Base-by-base conservation (phyloP, 92 coral and sea anemone species). In the Zoanthus gigantus region DNA sequence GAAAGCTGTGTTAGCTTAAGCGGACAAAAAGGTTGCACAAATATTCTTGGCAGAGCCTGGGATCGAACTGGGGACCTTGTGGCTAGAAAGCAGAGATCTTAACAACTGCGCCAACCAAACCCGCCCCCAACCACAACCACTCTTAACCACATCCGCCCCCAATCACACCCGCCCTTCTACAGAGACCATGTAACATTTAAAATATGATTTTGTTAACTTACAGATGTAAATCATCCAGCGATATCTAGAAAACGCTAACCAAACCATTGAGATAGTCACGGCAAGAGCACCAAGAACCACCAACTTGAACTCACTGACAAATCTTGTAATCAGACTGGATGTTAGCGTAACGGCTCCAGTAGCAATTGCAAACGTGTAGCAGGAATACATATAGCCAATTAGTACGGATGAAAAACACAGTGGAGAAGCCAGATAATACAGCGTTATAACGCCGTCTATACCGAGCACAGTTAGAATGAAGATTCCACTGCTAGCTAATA, bases 371-470 rank as follows among this genome's bases (percentile, higher is more conserved):
- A 76, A 16, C 0, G 80, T 76, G 32, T 48, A 76, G 44, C 0
- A 50, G 1, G 80, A 76, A 63, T 23, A 82, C 67, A 82, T 82
- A 56, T 74, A 89, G 12, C 91, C 91, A 83, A 89, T 83, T 16
- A 66, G 4, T 2, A 75, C 91, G 5, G 84, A 58, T 45, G 72
- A 42, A 72, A 85, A 60, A 74, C 91, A 88, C 73, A 88, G 83
- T 31, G 91, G 91, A 0, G n/a, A 47, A 13, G 85, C 91, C 66
- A 82, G 69, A 29, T 86, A 76, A 66, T 89, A 89, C 3, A 89
- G 77, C 16, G 85, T 89, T 3, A 75, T 76, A 16, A 89, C 75
- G 0, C 74, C 83, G 42, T 82, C 85, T 53, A 89, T 28, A 7
- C 85, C 91, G 45, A 81, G 82, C 2, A 67, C 71, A 12, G 88